Base-by-base conservation (phyloP, 2,797 vertebrate species). In the Girardinus metallicus region DNA sequence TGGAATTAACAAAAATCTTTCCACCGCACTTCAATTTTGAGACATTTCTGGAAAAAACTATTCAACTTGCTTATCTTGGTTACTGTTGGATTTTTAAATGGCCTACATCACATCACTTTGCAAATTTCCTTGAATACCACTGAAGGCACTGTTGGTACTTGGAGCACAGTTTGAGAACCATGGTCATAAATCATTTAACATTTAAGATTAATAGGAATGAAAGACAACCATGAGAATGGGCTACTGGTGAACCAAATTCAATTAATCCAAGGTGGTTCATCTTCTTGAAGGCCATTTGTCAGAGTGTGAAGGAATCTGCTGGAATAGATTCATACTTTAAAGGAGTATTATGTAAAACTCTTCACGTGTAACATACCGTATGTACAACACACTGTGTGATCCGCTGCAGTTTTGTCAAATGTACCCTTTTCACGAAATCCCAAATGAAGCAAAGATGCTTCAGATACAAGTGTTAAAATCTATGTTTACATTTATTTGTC, bases 401-500 rank as follows among this genome's bases (percentile, higher is more conserved):
- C 83, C 79, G 53, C 55, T 73, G 77, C 75, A 41, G 26, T 57
- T 85, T 80, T 76, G 73, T 84, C 78, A 83, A 82, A 80, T 1
- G 76, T 80, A 5, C 13, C 71, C 39, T 86, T 83, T 85, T 60
- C 81, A 87, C 85, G 75, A 74, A 85, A 70, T 73, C 62, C 1
- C 74, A 60, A 71, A 36, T 51, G 36, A 78, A 76, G 36, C 36
- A 47, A 85, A 60, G 83, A 85, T 2, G 47, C 73, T 82, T 73
- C 79, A 60, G 78, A 84, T 75, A 34, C 81, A 80, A 86, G 89
- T 77, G 80, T 90, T 73, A 70, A 88, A 21, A 82, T 83, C 41
- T 86, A 77, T 89, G 79, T 90, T 87, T 81, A 16, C 81, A 87
- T 87, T 77, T 1, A 78, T 79, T 82, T 78, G 57, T 49, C 55